These are phyloP conservation scores for Sepioteuthis lessoniana DNA, from an alignment of 2,888 invertebrate genomes.

Conservation along the genomic window DNA sequence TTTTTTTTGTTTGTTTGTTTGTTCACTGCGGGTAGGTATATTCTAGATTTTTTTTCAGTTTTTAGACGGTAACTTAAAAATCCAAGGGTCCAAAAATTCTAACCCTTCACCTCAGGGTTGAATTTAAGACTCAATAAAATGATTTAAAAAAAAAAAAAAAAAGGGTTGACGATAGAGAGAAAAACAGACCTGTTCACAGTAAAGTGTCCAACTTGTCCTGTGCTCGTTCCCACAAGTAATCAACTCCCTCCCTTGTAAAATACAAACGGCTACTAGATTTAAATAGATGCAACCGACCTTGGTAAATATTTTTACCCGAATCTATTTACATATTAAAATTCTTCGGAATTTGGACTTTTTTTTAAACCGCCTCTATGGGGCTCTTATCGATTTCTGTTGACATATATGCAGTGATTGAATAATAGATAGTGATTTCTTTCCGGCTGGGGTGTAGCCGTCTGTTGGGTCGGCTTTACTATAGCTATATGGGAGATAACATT, in stretches of 20 bases:
- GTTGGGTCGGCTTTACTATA: neutral
- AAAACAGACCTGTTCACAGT: neutral
- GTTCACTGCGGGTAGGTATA: neutral
- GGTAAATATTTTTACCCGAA: neutral
- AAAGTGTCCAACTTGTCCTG: neutral
- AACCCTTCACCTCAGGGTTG: neutral
- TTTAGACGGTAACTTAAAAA: neutral
- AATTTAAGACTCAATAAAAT: neutral
- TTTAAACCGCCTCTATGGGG: rapidly evolving
- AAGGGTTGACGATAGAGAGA: neutral
- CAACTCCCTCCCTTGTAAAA: neutral
- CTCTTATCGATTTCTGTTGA: neutral
- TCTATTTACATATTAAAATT: neutral
- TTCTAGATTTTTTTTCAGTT: neutral
- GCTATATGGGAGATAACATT: neutral
- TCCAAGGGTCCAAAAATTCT: neutral
- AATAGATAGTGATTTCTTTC: neutral
- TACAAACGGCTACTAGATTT: neutral
- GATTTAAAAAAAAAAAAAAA: neutral
- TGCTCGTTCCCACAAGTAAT: neutral
- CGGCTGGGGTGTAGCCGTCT: neutral
- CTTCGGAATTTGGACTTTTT: neutral
- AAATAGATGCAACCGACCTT: neutral
- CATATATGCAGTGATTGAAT: neutral
- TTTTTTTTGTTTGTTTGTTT: no score